Percentiles rank a stretch among this genome's conserved stretches.
These are phyloP conservation scores for Pollenia angustigena DNA, from an alignment of 2,888 invertebrate genomes.

Conservation along the genomic window DNA sequence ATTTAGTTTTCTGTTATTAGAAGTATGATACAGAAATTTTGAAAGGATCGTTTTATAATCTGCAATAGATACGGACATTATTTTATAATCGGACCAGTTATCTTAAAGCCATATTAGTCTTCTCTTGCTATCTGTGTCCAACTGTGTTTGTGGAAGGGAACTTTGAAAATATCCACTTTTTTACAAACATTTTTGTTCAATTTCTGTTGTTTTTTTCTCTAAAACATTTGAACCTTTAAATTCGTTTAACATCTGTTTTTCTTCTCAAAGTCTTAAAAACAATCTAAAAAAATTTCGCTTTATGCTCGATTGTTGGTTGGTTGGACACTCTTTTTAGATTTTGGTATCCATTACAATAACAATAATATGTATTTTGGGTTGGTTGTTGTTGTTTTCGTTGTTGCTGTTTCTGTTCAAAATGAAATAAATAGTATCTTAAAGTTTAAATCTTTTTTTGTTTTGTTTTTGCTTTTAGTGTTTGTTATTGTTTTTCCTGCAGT, in stretches of 20 bases:
- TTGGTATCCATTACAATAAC: constrained; percentile 23
- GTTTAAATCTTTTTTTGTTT: constrained; percentile 40
- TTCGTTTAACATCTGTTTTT: constrained; percentile 35
- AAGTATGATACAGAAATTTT: too few relatives aligned
- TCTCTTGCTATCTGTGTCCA: too few relatives aligned
- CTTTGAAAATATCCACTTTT: background rate
- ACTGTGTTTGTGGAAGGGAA: background rate
- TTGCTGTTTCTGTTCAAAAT: constrained; percentile 6
- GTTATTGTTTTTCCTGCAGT: constrained; percentile 13
- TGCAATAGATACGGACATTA: too few relatives aligned
- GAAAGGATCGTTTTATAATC: too few relatives aligned
- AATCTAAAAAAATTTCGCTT: background rate
- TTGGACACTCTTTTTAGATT: background rate
- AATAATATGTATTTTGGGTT: constrained; percentile 3
- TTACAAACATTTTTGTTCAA: background rate
- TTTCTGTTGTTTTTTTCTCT: background rate
- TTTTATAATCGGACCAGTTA: too few relatives aligned
- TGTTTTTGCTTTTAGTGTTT: constrained; percentile 23
- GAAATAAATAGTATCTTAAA: constrained; percentile 51
- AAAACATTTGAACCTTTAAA: background rate
- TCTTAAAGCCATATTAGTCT: too few relatives aligned
- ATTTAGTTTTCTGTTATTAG: too few relatives aligned
- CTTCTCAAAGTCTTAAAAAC: constrained; percentile 19
- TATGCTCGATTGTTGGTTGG: background rate
- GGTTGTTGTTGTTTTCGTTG: constrained; percentile 14